Evolutionary conservation across 2,888 invertebrate species (phyloP), one percentile per base, ranked within the genome.

Genomic region (Ceraclea dissimilis): DNA sequence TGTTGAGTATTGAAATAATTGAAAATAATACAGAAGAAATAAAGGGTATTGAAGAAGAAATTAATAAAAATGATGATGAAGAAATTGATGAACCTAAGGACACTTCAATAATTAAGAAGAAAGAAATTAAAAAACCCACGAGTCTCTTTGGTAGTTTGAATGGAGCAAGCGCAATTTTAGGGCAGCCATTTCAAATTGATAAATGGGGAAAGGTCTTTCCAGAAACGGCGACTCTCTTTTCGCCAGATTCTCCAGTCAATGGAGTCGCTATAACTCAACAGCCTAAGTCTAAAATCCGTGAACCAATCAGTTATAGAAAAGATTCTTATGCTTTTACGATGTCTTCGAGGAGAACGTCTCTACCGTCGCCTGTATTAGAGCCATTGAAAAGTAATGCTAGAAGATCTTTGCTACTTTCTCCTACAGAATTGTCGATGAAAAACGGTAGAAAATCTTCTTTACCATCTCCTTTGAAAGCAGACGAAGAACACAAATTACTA

Each of bases 201-300:
- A 60, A 60, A 56, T 47, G 20, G 19, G 62, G 62, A 18, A 62
- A 62, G 46, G 56, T 62, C 5, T 52, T 48, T 21, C 62, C 62
- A 4, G 58, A 62, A 46, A 53, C 56, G 19, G 62, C 62, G 5
- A 62, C 62, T 11, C 31, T 62, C 19, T 58, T 62, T 51, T 48
- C 56, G 11, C 51, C 58, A 22, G 52, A 46, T 26, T 21, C 49
- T 18, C 11, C 22, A 70, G 69, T 60, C 17, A n/a, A 44, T n/a
- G 51, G 49, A 20, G 17, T 21, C 10, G 20, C 22, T 13, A 48
- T 52, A 31, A 52, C 52, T 13, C 47, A 47, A 19, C 47, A 46
- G 18, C 46, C 46, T 6, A 46, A 46, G 13, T 52, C 49, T 11
- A 52, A 52, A 50, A 33, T 56, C 19, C 56, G 52, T 43, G 43